phyloP scores from a whole-genome alignment of 2,888 invertebrate genomes.

The Halictus quadricinctus region DNA sequence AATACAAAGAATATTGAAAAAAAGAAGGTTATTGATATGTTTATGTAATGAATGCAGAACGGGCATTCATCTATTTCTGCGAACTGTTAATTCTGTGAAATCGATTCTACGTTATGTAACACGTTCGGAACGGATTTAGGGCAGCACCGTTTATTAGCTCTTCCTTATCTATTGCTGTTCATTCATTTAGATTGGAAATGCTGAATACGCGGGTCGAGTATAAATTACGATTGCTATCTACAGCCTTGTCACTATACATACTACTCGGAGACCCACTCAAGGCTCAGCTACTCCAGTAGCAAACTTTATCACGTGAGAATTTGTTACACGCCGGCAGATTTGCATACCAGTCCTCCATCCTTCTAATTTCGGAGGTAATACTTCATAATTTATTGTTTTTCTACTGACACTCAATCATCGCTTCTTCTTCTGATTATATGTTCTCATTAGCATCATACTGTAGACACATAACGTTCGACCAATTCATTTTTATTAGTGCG shows the following conservation, averaged over 20 bases:
- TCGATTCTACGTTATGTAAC: constrained; percentile 38
- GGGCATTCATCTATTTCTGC: neutral
- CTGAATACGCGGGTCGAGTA: constrained; percentile 61
- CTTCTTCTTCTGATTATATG: neutral
- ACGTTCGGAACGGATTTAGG: constrained; percentile 46
- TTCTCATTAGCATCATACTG: neutral
- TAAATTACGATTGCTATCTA: constrained; percentile 70
- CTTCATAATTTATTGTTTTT: constrained; percentile 6
- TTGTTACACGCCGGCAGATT: constrained; percentile 44
- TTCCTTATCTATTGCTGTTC: constrained; percentile 59
- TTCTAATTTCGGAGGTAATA: constrained; percentile 9
- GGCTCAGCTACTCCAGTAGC: constrained; percentile 46
- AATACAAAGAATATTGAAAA: neutral
- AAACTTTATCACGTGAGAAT: constrained; percentile 62
- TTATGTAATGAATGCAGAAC: neutral
- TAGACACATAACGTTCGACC: neutral
- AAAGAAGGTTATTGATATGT: neutral
- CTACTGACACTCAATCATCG: neutral
- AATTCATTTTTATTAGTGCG: neutral
- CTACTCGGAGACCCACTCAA: constrained; percentile 37
- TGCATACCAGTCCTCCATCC: constrained; percentile 25
- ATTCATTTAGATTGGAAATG: constrained; percentile 66
- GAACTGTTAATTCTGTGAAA: constrained; percentile 9
- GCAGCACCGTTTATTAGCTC: constrained; percentile 56
- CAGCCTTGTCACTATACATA: constrained; percentile 54